These are phyloP conservation scores for Barnardius zonarius DNA, from an alignment of 2,113 vertebrate species.

Conservation along the genomic window DNA sequence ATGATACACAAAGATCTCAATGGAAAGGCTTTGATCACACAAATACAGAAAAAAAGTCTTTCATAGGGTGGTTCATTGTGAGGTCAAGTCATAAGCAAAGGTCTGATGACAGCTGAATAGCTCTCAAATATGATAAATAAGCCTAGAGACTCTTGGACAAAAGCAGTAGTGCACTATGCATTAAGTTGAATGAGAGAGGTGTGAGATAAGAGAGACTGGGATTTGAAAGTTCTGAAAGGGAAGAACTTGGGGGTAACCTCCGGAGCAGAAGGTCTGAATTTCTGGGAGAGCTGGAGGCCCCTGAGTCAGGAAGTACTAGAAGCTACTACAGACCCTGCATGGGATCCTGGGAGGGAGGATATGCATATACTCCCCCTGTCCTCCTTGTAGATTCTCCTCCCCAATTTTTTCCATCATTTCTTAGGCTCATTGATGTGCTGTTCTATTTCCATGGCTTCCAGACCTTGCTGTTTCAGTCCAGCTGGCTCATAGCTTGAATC, in stretches of 20 bases:
- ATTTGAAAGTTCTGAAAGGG: not conserved
- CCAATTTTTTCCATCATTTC: not conserved
- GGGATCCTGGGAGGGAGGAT: not conserved
- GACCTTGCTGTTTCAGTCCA: not conserved
- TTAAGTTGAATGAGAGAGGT: not conserved
- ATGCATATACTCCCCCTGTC: no score
- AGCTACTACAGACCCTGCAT: not conserved
- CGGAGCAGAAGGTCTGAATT: not conserved
- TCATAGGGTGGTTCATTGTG: not conserved
- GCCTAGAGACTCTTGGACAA: not conserved
- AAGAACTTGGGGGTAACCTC: not conserved
- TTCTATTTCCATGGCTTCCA: not conserved
- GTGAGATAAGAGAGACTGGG: rapidly evolving
- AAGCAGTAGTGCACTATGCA: not conserved
- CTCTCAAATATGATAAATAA: not conserved
- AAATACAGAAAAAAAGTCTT: not conserved
- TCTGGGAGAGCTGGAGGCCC: not conserved
- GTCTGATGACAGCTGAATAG: not conserved
- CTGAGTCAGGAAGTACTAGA: not conserved
- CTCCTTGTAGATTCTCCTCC: not conserved
- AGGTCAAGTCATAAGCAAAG: not conserved
- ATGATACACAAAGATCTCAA: not conserved
- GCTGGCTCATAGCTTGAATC: not conserved
- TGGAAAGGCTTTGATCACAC: not conserved
- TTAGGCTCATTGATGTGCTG: not conserved